Percentiles rank a stretch among this genome's conserved stretches.
phyloP scores from a whole-genome alignment of 1,140 invertebrate genomes.

The Carposina sasakii region DNA sequence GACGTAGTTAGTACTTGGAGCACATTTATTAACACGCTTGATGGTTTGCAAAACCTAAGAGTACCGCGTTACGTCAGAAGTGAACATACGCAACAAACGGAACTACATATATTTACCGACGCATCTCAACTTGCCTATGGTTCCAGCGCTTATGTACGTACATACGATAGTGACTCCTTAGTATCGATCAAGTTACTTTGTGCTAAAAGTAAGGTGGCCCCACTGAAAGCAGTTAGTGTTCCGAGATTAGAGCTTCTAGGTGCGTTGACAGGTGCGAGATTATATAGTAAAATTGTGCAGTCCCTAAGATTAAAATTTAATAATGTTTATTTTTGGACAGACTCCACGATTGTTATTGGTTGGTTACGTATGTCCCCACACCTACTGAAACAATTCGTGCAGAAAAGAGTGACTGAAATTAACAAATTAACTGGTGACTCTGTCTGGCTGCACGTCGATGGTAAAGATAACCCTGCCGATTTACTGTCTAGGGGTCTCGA shows the following conservation, averaged over 20 bases:
- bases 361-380: slow-evolving; percentile 22
- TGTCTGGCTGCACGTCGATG: slow-evolving; percentile 30
- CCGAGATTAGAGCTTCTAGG: slow-evolving; percentile 62
- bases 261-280: slow-evolving; percentile 39
- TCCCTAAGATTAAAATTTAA: slow-evolving; percentile 8
- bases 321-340: slow-evolving; percentile 27
- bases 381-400: slow-evolving; percentile 31
- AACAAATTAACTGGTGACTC: slow-evolving; percentile 17
- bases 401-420: slow-evolving; percentile 39
- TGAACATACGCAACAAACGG: background rate
- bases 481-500: slow-evolving; percentile 29
- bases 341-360: slow-evolving; percentile 36
- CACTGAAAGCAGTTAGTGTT: slow-evolving; percentile 47
- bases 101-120: slow-evolving; percentile 7
- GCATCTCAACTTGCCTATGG: slow-evolving; percentile 8
- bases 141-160: slow-evolving; percentile 3
- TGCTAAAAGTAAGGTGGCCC: slow-evolving; percentile 54
- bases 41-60: background rate
- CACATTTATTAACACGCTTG: background rate
- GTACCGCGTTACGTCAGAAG: background rate
- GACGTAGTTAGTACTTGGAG: background rate
- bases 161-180: background rate
- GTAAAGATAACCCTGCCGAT: slow-evolving; percentile 40
- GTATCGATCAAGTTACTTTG: slow-evolving; percentile 18
- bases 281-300: slow-evolving; percentile 22